Conservation (phyloP, 2,888 invertebrate species). For the Odontocolon sp. region DNA sequence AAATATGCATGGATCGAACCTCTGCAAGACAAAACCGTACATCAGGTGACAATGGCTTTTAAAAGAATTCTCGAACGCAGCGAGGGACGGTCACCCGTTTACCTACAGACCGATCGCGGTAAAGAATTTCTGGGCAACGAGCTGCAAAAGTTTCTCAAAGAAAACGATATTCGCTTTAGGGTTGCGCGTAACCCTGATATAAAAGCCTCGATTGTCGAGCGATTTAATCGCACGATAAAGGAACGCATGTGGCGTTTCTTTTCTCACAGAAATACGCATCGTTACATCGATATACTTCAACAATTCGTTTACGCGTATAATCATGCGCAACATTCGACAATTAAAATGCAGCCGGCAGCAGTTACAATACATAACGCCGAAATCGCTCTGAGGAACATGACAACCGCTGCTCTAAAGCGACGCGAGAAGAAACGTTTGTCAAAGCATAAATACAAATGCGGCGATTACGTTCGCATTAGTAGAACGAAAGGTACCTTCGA, state of each 20-base stretch:
- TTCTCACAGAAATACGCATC: conserved; percentile 59
- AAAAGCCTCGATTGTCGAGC: conserved; percentile 72
- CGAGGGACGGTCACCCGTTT: conserved; percentile 15
- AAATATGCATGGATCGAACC: conserved; percentile 65
- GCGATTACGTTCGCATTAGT: conserved; percentile 50
- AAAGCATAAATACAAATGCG: conserved; percentile 42
- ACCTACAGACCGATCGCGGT: conserved; percentile 65
- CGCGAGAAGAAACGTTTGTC: no score
- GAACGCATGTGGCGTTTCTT: conserved; percentile 62
- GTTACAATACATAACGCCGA: not conserved
- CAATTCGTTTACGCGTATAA: conserved; percentile 67
- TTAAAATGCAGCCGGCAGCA: no score
- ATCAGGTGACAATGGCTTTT: conserved; percentile 56
- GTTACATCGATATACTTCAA: no score
- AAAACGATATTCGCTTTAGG: no score
- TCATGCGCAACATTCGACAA: conserved; percentile 58
- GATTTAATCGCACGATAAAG: conserved; percentile 72
- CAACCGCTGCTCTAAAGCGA: not conserved
- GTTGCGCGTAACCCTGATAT: no score
- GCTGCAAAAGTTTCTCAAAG: conserved; percentile 54
- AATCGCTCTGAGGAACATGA: not conserved
- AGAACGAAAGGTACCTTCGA: no score
- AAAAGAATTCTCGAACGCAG: conserved; percentile 54
- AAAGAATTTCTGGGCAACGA: conserved; percentile 63
- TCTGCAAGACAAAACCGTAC: conserved; percentile 59